Base-by-base conservation (phyloP, 2,797 vertebrate genomes). In the Arctocebus calabarensis region DNA sequence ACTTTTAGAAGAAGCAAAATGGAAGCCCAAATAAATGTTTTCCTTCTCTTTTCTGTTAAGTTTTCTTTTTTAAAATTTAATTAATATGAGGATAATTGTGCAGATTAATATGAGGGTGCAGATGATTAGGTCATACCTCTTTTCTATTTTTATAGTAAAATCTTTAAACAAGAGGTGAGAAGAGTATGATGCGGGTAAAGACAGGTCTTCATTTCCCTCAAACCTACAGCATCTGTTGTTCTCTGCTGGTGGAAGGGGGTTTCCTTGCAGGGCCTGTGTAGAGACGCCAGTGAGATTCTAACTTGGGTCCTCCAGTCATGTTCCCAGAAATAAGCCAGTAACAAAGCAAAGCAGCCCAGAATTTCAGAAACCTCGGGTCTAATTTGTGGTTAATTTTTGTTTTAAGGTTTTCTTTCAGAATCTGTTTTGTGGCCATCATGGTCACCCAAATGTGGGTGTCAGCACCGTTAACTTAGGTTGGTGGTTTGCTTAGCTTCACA, bases 11-110 rank as follows among this genome's bases (percentile, higher is more conserved):
- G 62, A 57, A 70, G 57, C 78, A 74, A 84, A 90, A 83, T 0
- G 20, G 70, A 84, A 87, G 59, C 43, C 22, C 64, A 74, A 23
- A 75, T 75, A 88, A 94, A 94, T 43, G 81, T 84, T 89, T 73
- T 37, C 25, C 55, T 94, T 82, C 48, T 61, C 25, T 79, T 92
- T 90, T 68, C 43, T 52, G 11, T 82, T 85, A 52, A 52, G 48
- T 52, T 52, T 52, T 52, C 48, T 52, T 52, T 52, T 52, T 52
- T 52, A 52, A 52, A 52, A 52, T 52, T 52, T 52, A 14, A 52
- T 14, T 52, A 52, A 52, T 52, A 52, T 52, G 48, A 16, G 48
- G 48, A n/a, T n/a, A n/a, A n/a, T n/a, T n/a, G n/a, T n/a, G n/a
- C 48, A 52, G 48, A 52, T 14, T 52, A 52, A 52, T 52, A 52